These are phyloP conservation scores for Porites lobata DNA, from an alignment of 92 coral and sea anemone genomes.

Conservation along the genomic window DNA sequence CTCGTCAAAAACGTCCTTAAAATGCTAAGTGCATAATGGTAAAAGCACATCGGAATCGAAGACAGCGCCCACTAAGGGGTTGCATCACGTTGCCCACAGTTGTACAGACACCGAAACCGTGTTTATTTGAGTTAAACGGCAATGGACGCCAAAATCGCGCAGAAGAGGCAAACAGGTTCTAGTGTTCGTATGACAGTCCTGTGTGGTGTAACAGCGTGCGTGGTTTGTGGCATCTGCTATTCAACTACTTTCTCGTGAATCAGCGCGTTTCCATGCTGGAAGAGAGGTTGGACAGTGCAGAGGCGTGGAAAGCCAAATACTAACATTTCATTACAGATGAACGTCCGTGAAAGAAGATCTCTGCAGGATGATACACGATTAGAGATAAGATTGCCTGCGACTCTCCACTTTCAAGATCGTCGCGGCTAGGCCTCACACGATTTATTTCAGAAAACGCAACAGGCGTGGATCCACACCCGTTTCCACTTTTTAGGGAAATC, in stretches of 20 bases:
- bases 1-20: neutral
- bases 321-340: neutral
- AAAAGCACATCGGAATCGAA: neutral
- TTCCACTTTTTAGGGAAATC: too few relatives aligned
- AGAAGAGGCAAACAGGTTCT: neutral
- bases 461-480: too few relatives aligned
- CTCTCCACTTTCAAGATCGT: too few relatives aligned
- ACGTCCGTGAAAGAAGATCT: constrained; percentile 20
- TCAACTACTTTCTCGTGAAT: constrained; percentile 11
- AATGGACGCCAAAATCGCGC: constrained; percentile 8
- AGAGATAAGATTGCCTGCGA: too few relatives aligned
- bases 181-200: neutral
- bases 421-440: too few relatives aligned
- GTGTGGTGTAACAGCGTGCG: constrained; percentile 1
- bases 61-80: neutral
- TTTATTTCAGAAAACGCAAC: too few relatives aligned
- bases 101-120: neutral
- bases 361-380: neutral
- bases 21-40: neutral
- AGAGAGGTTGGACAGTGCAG: neutral
- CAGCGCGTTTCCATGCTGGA: constrained; percentile 19
- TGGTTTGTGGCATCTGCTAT: constrained; percentile 2
- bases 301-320: neutral
- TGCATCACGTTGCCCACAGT: neutral
- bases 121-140: neutral